phyloP scores from a whole-genome alignment of 2,113 vertebrate genomes.

The Sorex fumeus region DNA sequence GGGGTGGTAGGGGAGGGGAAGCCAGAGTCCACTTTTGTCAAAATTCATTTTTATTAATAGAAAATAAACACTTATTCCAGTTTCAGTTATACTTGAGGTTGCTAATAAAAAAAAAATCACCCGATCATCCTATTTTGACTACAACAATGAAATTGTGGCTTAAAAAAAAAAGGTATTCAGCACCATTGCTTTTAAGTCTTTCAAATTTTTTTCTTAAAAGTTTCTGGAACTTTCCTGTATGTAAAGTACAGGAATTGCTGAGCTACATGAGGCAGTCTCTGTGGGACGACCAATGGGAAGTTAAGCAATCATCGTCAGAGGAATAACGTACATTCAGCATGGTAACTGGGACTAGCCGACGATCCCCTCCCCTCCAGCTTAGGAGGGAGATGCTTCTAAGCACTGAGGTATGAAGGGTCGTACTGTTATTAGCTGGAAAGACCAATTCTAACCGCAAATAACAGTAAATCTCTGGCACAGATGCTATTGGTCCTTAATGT shows the following conservation, averaged over 20 bases:
- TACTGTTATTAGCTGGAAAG: conserved; percentile 46
- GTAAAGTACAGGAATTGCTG: conserved; percentile 56
- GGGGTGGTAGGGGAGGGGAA: conserved; percentile 73
- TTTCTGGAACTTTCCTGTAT: conserved; percentile 71
- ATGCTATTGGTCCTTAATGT: conserved; percentile 64
- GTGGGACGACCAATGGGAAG: conserved; percentile 57
- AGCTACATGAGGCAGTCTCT: conserved; percentile 62
- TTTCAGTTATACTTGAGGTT: conserved; percentile 81
- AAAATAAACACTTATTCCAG: conserved; percentile 89
- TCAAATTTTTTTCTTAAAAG: conserved; percentile 70
- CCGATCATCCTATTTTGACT: conserved; percentile 75
- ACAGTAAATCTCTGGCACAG: conserved; percentile 69
- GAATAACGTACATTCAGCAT: background rate
- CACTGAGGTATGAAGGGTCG: conserved; percentile 67
- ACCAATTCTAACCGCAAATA: conserved; percentile 45
- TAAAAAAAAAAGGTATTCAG: conserved; percentile 75
- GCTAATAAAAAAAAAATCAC: conserved; percentile 86
- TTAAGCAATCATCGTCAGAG: conserved; percentile 35
- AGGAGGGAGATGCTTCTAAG: conserved; percentile 45
- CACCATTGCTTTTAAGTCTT: conserved; percentile 78
- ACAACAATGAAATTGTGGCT: conserved; percentile 73
- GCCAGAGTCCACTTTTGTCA: conserved; percentile 84
- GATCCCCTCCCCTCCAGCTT: conserved; percentile 57
- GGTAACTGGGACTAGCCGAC: background rate
- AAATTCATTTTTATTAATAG: conserved; percentile 93